phyloP scores from a whole-genome alignment of 2,888 invertebrate genomes.

The Gortyna flavago region DNA sequence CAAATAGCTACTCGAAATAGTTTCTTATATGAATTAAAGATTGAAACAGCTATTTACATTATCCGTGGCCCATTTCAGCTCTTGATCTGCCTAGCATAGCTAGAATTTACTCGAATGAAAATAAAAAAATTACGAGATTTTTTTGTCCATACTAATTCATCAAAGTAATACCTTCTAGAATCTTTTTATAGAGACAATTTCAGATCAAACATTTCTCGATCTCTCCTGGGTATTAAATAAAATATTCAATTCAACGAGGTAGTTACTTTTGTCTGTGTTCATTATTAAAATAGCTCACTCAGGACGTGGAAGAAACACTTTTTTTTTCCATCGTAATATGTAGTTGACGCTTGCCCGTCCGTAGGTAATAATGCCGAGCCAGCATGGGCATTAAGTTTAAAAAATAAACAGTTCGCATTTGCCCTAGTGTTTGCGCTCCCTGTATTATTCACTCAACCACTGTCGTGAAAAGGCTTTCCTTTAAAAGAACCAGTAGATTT shows the following conservation, averaged over 20 bases:
- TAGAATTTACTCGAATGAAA: background rate
- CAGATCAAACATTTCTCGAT: slow-evolving; percentile 16
- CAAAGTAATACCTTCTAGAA: slow-evolving; percentile 20
- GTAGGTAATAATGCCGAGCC: slow-evolving; percentile 15
- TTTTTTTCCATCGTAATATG: slow-evolving; percentile 13
- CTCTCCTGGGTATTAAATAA: slow-evolving; percentile 27
- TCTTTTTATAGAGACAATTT: slow-evolving; percentile 32
- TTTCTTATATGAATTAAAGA: slow-evolving; percentile 51
- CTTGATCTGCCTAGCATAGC: background rate
- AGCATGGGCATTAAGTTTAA: slow-evolving; percentile 37
- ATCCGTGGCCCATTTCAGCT: background rate
- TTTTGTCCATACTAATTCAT: slow-evolving; percentile 36
- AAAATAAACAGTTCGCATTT: slow-evolving; percentile 48
- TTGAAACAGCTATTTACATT: slow-evolving; percentile 39
- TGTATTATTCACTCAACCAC: slow-evolving; percentile 52
- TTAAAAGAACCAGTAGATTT: slow-evolving; percentile 73
- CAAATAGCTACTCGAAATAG: slow-evolving; percentile 31
- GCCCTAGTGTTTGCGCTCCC: slow-evolving; percentile 19
- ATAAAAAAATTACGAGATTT: slow-evolving; percentile 5
- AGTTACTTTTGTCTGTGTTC: slow-evolving; percentile 28
- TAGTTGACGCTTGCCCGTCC: slow-evolving; percentile 12
- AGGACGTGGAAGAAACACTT: slow-evolving; percentile 19
- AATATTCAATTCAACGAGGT: slow-evolving; percentile 34
- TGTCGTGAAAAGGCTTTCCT: slow-evolving; percentile 64
- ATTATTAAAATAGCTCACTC: slow-evolving; percentile 33